A percentile compares a stretch with the other conserved stretches of the same genome.
Evolutionary conservation across 2,113 vertebrate genomes (phyloP).

Genomic region (Prinia subflava): DNA sequence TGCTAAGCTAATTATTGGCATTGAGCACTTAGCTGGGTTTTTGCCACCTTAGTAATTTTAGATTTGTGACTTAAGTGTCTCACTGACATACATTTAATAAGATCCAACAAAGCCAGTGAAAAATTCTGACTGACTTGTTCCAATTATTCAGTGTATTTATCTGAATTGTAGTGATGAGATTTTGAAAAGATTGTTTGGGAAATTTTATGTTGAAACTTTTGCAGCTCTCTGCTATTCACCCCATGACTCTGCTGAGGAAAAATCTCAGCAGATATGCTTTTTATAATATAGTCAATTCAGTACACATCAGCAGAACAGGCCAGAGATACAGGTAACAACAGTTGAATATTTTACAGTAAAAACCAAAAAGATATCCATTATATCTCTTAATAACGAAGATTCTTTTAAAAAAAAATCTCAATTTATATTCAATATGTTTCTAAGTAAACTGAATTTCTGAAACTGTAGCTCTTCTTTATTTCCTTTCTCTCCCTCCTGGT

Average conservation of each 20-base stretch:
- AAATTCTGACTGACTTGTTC: neutral
- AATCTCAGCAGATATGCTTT: neutral
- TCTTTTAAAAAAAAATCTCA: fast-evolving
- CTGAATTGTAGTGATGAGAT: neutral
- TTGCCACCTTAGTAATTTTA: neutral
- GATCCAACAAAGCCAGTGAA: neutral
- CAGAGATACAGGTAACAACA: neutral
- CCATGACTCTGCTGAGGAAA: neutral
- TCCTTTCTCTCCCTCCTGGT: neutral
- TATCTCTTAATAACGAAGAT: neutral
- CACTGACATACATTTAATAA: neutral
- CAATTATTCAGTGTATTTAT: neutral
- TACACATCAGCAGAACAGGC: neutral
- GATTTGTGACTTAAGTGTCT: neutral
- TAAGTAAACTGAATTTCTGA: neutral
- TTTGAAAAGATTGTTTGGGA: neutral
- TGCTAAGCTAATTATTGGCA: neutral
- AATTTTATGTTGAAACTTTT: neutral
- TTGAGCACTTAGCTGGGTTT: neutral
- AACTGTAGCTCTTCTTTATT: neutral
- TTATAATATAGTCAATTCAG: neutral
- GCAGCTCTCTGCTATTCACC: neutral
- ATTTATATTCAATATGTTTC: neutral
- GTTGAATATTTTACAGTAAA: neutral
- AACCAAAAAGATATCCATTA: neutral